Conservation (phyloP, 2,888 invertebrate genomes). For the Thereva unica region DNA sequence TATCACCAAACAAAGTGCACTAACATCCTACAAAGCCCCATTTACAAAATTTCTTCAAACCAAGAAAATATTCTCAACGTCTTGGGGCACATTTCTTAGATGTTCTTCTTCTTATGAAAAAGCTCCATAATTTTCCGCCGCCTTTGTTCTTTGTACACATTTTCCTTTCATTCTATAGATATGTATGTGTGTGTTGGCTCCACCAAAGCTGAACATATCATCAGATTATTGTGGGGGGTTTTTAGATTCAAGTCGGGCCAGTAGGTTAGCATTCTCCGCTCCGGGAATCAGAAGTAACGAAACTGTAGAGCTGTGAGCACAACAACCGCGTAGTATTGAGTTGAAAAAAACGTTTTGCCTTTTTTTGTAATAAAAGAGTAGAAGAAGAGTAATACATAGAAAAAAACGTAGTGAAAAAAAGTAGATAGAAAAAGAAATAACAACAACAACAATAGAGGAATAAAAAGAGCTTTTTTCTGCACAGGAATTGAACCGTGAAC, state of each 20-base stretch:
- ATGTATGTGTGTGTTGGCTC: slow-evolving; percentile 3
- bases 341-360: too few relatives aligned
- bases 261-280: slow-evolving; percentile 26
- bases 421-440: slow-evolving; percentile 5
- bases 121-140: too few relatives aligned
- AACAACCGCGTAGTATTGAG: neutral
- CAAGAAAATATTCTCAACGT: too few relatives aligned
- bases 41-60: too few relatives aligned
- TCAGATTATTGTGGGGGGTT: slow-evolving; percentile 14
- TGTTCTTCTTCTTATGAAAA: too few relatives aligned
- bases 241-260: neutral
- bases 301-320: slow-evolving; percentile 40
- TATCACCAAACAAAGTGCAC: too few relatives aligned
- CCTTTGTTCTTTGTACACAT: too few relatives aligned
- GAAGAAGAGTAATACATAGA: slow-evolving; percentile 1
- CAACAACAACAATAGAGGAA: slow-evolving; percentile 4
- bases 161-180: slow-evolving; percentile 9
- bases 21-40: too few relatives aligned
- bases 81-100: too few relatives aligned
- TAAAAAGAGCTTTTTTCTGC: slow-evolving; percentile 22
- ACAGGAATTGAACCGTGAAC: slow-evolving; percentile 25
- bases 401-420: slow-evolving; percentile 1
- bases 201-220: slow-evolving; percentile 8
- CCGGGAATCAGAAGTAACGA: slow-evolving; percentile 37
- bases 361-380: neutral